A percentile compares a stretch with the other conserved stretches of the same genome.
These are phyloP conservation scores for Vannuccia rotundouncinata DNA, from an alignment of 2,888 invertebrate genomes.

Conservation along the genomic window DNA sequence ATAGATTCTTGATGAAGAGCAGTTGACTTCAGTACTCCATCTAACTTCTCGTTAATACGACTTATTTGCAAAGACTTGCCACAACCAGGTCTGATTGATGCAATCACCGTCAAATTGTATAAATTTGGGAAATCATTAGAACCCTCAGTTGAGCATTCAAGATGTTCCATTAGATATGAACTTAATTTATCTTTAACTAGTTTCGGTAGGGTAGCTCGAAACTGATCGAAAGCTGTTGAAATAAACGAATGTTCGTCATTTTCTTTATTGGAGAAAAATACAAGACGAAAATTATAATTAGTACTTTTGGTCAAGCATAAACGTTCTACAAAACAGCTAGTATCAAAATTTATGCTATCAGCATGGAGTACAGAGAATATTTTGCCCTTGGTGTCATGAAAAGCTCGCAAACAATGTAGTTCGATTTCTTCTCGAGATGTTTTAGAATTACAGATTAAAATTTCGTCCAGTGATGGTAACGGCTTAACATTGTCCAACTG, in stretches of 20 bases:
- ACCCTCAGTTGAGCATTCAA: not conserved
- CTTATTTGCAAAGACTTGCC: not conserved
- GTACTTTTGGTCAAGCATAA: not conserved
- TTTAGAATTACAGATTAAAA: not conserved
- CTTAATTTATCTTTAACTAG: not conserved
- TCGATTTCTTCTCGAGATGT: not conserved
- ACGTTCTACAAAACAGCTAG: not conserved
- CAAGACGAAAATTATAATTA: not conserved
- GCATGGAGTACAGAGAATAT: not conserved
- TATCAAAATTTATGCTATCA: not conserved
- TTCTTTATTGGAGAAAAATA: not conserved
- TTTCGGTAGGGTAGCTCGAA: not conserved
- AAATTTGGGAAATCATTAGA: not conserved
- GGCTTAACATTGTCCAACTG: not conserved
- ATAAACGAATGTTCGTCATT: not conserved
- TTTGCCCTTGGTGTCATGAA: not conserved
- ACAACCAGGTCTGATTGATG: not conserved
- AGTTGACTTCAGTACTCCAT: not conserved
- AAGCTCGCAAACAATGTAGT: not conserved
- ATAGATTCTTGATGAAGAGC: constrained; percentile 1
- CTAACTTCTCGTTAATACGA: not conserved
- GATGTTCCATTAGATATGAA: not conserved
- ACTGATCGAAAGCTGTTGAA: not conserved
- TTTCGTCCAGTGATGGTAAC: not conserved
- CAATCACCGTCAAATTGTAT: not conserved